Evolutionary conservation across 2,797 vertebrate species (phyloP).

Genomic region (Gobionotothen gibberifrons): DNA sequence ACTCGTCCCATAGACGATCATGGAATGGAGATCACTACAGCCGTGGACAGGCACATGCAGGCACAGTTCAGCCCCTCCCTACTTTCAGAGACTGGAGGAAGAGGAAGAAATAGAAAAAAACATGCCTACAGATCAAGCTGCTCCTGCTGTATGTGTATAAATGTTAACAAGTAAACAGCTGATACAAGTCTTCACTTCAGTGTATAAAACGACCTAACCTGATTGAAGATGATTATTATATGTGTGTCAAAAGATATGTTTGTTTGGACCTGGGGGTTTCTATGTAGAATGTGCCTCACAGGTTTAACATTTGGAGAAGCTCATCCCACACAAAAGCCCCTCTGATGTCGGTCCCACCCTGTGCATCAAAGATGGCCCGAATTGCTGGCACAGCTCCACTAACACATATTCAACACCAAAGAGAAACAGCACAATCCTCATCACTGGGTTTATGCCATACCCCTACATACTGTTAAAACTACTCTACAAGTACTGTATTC

Average conservation of each 20-base stretch:
- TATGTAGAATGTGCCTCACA: conserved; percentile 33
- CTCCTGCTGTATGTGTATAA: conserved; percentile 28
- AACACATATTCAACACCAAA: conserved; percentile 46
- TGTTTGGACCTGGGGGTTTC: conserved; percentile 45
- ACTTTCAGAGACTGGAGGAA: conserved; percentile 18
- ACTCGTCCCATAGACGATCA: conserved; percentile 13
- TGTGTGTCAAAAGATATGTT: conserved; percentile 43
- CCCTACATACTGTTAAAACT: conserved; percentile 55
- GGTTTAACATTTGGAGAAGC: conserved; percentile 27
- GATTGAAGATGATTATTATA: conserved; percentile 16
- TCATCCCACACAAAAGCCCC: conserved; percentile 18
- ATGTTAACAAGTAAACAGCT: conserved; percentile 43
- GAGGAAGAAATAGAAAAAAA: conserved; percentile 36
- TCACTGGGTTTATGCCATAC: conserved; percentile 49
- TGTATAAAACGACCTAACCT: conserved; percentile 45
- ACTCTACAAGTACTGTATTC: conserved; percentile 59
- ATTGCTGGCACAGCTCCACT: conserved; percentile 37
- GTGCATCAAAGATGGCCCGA: conserved; percentile 56
- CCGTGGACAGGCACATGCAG: conserved; percentile 40
- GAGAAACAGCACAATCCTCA: conserved; percentile 61
- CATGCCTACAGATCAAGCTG: conserved; percentile 43
- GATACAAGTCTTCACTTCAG: conserved; percentile 23
- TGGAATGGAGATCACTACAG: conserved; percentile 33
- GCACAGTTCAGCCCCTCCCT: conserved; percentile 37
- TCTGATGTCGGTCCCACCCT: conserved; percentile 50